Conservation (phyloP, 2,113 vertebrate species). For the Myanophis thanlyinensis region DNA sequence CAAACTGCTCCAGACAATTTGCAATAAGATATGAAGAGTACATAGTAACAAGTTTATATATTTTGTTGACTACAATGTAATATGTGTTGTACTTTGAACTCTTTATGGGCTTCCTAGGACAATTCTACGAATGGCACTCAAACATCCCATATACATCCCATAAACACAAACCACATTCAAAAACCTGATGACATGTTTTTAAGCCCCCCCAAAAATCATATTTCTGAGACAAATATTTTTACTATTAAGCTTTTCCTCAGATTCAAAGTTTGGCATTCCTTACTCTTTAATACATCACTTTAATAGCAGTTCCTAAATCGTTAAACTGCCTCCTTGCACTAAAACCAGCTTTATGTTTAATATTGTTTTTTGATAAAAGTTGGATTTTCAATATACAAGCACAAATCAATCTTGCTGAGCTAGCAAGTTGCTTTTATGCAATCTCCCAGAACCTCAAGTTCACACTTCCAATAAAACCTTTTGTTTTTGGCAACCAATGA, state of each 20-base stretch:
- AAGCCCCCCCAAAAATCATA: not conserved
- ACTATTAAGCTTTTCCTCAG: not conserved
- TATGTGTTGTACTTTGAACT: not conserved
- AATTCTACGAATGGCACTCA: not conserved
- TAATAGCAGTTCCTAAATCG: not conserved
- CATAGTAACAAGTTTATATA: not conserved
- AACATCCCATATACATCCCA: not conserved
- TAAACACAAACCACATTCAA: not conserved
- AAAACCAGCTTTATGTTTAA: not conserved
- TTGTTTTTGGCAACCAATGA: not conserved
- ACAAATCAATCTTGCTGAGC: not conserved
- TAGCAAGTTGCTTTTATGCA: not conserved
- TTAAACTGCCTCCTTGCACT: not conserved
- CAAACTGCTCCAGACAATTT: not conserved
- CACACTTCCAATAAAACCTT: not conserved
- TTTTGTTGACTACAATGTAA: not conserved
- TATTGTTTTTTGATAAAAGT: not conserved
- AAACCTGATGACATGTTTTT: not conserved
- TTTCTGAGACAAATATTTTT: not conserved
- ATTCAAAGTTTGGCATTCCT: not conserved
- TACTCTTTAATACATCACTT: not conserved
- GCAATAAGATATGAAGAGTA: fast-evolving
- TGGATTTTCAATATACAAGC: not conserved
- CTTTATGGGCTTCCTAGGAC: not conserved
- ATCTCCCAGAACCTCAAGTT: not conserved